Evolutionary conservation across 2,113 vertebrate species (phyloP).

Genomic region (Chaetura pelagica): DNA sequence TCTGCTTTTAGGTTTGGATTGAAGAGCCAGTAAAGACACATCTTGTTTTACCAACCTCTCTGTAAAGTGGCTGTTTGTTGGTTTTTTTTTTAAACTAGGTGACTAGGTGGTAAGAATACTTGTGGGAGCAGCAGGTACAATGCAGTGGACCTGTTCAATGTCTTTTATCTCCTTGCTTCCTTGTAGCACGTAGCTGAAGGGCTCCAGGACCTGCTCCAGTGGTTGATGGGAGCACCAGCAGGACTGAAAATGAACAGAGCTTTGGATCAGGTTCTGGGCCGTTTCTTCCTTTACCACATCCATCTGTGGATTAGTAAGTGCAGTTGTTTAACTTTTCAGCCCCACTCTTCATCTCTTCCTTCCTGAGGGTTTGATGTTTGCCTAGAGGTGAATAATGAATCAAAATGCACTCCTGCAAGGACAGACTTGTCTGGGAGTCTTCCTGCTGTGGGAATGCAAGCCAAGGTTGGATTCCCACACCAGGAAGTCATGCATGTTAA

Average conservation of each 20-base stretch:
- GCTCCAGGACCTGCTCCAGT: slow-evolving; percentile 92
- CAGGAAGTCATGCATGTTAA: slow-evolving; percentile 6
- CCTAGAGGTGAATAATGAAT: slow-evolving; percentile 23
- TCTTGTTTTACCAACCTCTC: neutral
- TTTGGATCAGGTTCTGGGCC: slow-evolving; percentile 93
- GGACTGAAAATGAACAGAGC: slow-evolving; percentile 98
- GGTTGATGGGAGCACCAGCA: slow-evolving; percentile 97
- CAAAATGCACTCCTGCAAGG: slow-evolving; percentile 20
- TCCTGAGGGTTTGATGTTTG: slow-evolving; percentile 12
- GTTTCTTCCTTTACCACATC: slow-evolving; percentile 98
- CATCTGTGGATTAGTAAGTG: slow-evolving; percentile 98
- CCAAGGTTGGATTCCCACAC: slow-evolving; percentile 42
- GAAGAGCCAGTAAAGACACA: neutral
- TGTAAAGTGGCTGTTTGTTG: neutral
- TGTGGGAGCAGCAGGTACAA: rapidly evolving
- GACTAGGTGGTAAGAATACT: neutral
- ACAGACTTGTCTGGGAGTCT: slow-evolving; percentile 3
- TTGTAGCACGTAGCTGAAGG: slow-evolving; percentile 86
- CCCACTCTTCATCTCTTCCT: slow-evolving; percentile 1
- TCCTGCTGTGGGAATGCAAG: slow-evolving; percentile 30
- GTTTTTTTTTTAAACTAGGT: neutral
- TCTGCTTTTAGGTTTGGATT: neutral
- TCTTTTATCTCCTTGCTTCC: neutral
- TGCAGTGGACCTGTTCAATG: neutral
- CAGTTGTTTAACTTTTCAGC: neutral